phyloP scores from a whole-genome alignment of 2,113 vertebrate genomes.

The Lonchura striata region DNA sequence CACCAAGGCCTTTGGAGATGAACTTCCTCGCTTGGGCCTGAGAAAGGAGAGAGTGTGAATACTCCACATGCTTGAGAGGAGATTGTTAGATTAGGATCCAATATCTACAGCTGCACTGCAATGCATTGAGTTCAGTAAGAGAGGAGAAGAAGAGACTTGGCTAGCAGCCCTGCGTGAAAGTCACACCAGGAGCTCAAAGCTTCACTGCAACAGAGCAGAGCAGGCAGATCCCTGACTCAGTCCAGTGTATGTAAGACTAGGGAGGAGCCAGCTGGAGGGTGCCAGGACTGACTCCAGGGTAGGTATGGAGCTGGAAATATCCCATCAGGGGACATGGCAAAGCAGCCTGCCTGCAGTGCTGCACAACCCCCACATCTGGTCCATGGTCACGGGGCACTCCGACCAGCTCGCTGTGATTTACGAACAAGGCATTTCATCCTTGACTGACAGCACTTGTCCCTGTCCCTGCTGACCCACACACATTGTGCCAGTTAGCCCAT shows the following conservation, averaged over 20 bases:
- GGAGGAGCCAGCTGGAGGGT: background rate
- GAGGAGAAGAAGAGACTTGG: background rate
- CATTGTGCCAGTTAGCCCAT: background rate
- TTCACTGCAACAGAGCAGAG: background rate
- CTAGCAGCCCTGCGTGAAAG: background rate
- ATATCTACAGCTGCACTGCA: background rate
- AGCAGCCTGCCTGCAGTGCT: accelerated
- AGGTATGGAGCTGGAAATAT: background rate
- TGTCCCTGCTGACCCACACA: background rate
- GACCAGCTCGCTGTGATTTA: accelerated
- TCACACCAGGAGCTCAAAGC: background rate
- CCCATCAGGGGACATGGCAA: background rate
- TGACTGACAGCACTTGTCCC: background rate
- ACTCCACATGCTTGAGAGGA: background rate
- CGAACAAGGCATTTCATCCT: accelerated
- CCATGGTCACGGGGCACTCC: background rate
- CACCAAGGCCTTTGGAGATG: background rate
- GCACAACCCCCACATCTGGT: background rate
- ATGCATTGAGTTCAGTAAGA: background rate
- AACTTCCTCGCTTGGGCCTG: accelerated
- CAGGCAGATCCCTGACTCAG: background rate
- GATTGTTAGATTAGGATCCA: background rate
- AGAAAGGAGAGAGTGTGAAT: background rate
- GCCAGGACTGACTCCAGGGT: background rate
- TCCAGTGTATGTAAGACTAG: accelerated